phyloP scores from a whole-genome alignment of 35 echinoderm and acorn worm species.

The Eucidaris tribuloides region DNA sequence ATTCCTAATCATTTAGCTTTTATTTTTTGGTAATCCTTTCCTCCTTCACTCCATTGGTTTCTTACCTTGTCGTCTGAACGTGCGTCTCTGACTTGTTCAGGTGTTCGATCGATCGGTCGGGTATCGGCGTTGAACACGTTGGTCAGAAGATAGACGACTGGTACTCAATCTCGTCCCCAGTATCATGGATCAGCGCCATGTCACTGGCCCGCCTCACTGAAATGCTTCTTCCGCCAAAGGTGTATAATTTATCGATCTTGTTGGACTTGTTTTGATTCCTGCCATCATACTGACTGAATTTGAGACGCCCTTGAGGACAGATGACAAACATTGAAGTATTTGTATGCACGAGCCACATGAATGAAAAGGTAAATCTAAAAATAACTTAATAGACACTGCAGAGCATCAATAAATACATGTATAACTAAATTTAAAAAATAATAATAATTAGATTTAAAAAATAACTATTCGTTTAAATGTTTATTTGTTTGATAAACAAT shows the following conservation, averaged over 20 bases:
- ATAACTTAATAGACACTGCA: too few relatives aligned
- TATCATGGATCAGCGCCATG: constrained; percentile 56
- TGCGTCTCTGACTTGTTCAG: constrained; percentile 34
- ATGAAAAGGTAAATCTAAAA: too few relatives aligned
- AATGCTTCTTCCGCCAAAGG: constrained; percentile 65
- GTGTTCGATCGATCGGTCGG: constrained; percentile 22
- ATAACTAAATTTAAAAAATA: too few relatives aligned
- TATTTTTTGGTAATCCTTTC: too few relatives aligned
- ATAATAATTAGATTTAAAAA: too few relatives aligned
- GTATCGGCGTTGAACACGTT: constrained; percentile 71
- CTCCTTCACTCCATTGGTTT: too few relatives aligned
- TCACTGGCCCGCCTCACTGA: constrained; percentile 41
- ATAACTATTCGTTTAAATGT: too few relatives aligned
- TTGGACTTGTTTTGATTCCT: not conserved
- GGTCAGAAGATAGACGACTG: constrained; percentile 29
- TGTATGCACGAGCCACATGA: too few relatives aligned
- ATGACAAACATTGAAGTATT: too few relatives aligned
- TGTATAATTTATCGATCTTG: constrained; percentile 42
- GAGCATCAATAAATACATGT: too few relatives aligned
- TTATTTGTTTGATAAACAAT: too few relatives aligned
- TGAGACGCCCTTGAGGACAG: constrained; percentile 46
- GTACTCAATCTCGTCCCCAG: constrained; percentile 72
- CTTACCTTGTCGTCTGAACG: constrained; percentile 88
- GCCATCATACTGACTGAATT: constrained; percentile 64
- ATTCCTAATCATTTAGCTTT: too few relatives aligned